Base-by-base conservation (phyloP, 2,888 invertebrate genomes). In the Vannuccia rotundouncinata region DNA sequence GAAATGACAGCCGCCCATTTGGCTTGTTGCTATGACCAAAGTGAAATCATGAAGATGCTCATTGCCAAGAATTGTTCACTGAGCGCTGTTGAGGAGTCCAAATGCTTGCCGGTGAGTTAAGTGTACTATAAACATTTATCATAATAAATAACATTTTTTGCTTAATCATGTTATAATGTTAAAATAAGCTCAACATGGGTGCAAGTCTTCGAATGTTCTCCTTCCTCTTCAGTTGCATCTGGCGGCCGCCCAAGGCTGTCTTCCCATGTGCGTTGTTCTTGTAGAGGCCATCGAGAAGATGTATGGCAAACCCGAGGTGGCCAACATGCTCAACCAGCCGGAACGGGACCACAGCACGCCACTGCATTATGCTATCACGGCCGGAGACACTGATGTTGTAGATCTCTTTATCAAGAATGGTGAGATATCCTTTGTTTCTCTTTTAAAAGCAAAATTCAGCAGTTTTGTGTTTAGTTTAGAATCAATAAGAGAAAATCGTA, bases 261-360 rank as follows among this genome's bases (percentile, higher is more conserved):
- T 83, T 74, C 83, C 84, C 0, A 84, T 85, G 27, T 81, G 83
- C 28, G 27, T 79, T 5, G 81, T 84, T 74, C 82, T 83, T 22
- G 31, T 84, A 22, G 74, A 82, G 45, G 80, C 82, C 13, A 82
- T 82, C 25, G 83, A 83, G 88, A 92, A 74, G 93, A 93, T 0
- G 91, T 91, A 59, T 90, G 91, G 0, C 1, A 1, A n/a, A 2
- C n/a, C 60, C 1, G 60, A 60, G 22, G 22, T 78, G n/a, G n/a
- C 17, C 1, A 22, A 91, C 86, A 89, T 95, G 82, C 89, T 95
- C 28, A 89, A 94, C 81, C 91, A 91, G 80, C 91, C 92, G 83
- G 94, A 94, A 28, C 93, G 94, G 0, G 93, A 94, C 84, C 92
- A 92, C 84, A 91, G 92, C 78, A 94, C 95, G 0, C 93, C 95